These are phyloP conservation scores for Pseudolaguvia tuberculata DNA, from an alignment of 2,113 vertebrate genomes.

Conservation along the genomic window DNA sequence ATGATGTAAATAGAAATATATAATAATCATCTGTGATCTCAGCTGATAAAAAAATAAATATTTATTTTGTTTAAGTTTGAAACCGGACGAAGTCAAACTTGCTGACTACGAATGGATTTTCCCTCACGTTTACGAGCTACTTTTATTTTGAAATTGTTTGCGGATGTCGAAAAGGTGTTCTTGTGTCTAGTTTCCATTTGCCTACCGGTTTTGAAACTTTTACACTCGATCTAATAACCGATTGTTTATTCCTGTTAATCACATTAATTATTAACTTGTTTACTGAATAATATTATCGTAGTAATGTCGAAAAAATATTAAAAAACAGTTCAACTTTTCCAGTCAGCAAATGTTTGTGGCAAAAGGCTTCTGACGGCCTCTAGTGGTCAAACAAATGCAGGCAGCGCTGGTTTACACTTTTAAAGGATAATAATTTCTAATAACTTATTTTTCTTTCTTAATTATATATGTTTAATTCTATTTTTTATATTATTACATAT, in stretches of 20 bases:
- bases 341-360: neutral
- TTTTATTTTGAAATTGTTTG: conserved; percentile 2
- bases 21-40: no score
- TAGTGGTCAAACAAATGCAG: neutral
- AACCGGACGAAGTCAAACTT: neutral
- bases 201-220: neutral
- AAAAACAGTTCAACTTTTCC: neutral
- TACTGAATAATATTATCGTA: neutral
- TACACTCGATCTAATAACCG: neutral
- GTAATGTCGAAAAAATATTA: neutral
- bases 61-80: no score
- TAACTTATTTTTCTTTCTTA: no score
- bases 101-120: no score
- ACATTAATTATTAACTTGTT: neutral
- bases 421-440: no score
- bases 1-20: no score
- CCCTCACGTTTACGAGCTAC: neutral
- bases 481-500: neutral
- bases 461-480: neutral
- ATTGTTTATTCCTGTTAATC: neutral
- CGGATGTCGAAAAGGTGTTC: neutral
- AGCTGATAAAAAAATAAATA: no score
- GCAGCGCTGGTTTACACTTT: no score
- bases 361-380: neutral
- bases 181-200: neutral